Conservation (phyloP, 2,113 vertebrate species). For the Rhineura floridana region DNA sequence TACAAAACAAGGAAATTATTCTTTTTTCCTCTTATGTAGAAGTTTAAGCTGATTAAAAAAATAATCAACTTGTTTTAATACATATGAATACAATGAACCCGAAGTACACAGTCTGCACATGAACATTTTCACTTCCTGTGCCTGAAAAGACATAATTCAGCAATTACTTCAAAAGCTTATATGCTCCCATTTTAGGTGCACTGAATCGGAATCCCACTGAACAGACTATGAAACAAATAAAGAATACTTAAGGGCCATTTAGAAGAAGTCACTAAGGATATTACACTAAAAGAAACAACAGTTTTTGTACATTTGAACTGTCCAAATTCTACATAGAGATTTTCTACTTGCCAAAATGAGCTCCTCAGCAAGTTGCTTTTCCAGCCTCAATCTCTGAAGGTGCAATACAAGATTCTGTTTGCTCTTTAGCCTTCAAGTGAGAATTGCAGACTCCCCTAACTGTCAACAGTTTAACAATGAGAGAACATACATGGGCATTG, state of each 20-base stretch:
- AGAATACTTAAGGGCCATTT: background rate
- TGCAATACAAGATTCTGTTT: background rate
- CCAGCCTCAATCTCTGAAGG: background rate
- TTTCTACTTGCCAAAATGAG: slow-evolving; percentile 14
- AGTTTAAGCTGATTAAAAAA: background rate
- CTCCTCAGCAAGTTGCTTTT: too few species aligned
- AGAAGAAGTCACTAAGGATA: background rate
- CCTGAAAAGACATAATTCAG: background rate
- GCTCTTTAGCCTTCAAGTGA: background rate
- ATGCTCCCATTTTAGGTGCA: background rate
- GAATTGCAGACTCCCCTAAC: background rate
- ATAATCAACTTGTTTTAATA: background rate
- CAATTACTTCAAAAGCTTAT: background rate
- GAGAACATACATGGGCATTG: background rate
- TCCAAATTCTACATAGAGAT: background rate
- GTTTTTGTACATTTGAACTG: background rate
- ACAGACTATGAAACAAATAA: background rate
- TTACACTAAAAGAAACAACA: background rate
- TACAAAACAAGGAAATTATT: background rate
- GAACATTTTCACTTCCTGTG: background rate
- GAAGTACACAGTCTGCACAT: background rate
- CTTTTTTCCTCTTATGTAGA: background rate
- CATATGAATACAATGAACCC: background rate
- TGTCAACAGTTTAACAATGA: background rate
- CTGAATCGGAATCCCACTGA: background rate